phyloP scores from a whole-genome alignment of 2,113 vertebrate species.

The Columbina picui region DNA sequence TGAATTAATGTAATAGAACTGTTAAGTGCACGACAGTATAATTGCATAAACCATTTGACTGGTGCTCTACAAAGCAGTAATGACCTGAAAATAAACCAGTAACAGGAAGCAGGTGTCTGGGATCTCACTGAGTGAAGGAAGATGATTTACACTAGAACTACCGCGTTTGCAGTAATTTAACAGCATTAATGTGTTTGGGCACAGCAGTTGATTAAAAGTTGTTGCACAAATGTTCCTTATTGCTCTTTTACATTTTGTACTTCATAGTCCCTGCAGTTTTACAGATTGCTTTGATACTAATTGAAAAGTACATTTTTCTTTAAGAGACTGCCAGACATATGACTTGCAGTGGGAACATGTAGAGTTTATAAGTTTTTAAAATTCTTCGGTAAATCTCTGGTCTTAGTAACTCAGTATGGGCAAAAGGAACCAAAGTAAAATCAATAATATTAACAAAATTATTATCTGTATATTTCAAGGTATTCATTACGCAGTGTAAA shows the following conservation, averaged over 20 bases:
- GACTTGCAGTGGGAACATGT: conserved; percentile 27
- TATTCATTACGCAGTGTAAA: conserved; percentile 56
- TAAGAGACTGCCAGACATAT: conserved; percentile 54
- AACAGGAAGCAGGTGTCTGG: conserved; percentile 81
- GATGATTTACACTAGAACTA: conserved; percentile 77
- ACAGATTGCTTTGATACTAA: conserved; percentile 77
- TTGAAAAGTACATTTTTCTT: conserved; percentile 75
- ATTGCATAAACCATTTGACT: conserved; percentile 79
- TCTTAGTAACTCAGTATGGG: conserved; percentile 40
- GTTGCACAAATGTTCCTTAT: conserved; percentile 80
- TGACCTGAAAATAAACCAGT: conserved; percentile 85
- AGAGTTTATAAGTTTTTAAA: conserved; percentile 52
- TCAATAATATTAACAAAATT: conserved; percentile 9
- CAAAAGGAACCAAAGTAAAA: conserved; percentile 46
- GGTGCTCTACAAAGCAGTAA: conserved; percentile 80
- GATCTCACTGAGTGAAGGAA: conserved; percentile 79
- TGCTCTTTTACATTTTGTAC: conserved; percentile 76
- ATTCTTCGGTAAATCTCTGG: conserved; percentile 64
- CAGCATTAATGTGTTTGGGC: conserved; percentile 76
- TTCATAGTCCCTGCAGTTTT: conserved; percentile 71
- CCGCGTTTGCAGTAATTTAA: conserved; percentile 73
- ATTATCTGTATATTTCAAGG: conserved; percentile 33
- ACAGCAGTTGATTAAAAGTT: conserved; percentile 85
- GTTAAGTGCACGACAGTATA: conserved; percentile 70
- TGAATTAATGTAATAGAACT: conserved; percentile 82